Conservation (phyloP, 92 coral and sea anemone species). For the Parazoanthus atlanticus region DNA sequence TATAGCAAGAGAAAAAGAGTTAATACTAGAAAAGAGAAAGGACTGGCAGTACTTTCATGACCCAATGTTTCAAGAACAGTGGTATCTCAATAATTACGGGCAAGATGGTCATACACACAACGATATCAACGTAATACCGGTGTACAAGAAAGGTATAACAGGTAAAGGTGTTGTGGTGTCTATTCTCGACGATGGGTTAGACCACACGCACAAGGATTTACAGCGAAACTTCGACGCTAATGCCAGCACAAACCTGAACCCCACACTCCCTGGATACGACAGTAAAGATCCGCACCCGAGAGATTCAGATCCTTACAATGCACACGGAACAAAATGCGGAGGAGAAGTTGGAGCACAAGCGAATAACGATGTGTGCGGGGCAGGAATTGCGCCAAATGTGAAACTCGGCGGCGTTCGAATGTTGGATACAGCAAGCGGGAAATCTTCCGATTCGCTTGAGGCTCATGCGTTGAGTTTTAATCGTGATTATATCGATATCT, state of each 20-base stretch:
- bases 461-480: slow-evolving; percentile 82
- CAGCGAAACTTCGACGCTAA: slow-evolving; percentile 86
- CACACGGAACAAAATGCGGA: slow-evolving; percentile 95
- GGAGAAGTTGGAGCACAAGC: slow-evolving; percentile 95
- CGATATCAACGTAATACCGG: slow-evolving; percentile 81
- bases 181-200: slow-evolving; percentile 89
- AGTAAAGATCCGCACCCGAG: slow-evolving; percentile 81
- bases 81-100: slow-evolving; percentile 86
- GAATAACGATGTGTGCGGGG: slow-evolving; percentile 87
- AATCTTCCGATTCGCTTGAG: slow-evolving; percentile 86
- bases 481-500: slow-evolving; percentile 91
- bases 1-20: slow-evolving; percentile 52
- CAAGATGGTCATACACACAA: slow-evolving; percentile 63
- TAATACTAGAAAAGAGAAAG: slow-evolving; percentile 43
- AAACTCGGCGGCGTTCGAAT: slow-evolving; percentile 92
- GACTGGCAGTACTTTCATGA: slow-evolving; percentile 70
- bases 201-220: slow-evolving; percentile 85
- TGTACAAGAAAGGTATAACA: slow-evolving; percentile 82
- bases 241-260: slow-evolving; percentile 85
- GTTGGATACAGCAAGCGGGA: slow-evolving; percentile 78
- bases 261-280: slow-evolving; percentile 13
- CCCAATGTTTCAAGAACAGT: slow-evolving; percentile 68
- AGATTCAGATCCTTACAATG: slow-evolving; percentile 89
- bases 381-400: slow-evolving; percentile 88
- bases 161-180: slow-evolving; percentile 88